These are phyloP conservation scores for Taenaris catops DNA, from an alignment of 2,888 invertebrate genomes.

Conservation along the genomic window DNA sequence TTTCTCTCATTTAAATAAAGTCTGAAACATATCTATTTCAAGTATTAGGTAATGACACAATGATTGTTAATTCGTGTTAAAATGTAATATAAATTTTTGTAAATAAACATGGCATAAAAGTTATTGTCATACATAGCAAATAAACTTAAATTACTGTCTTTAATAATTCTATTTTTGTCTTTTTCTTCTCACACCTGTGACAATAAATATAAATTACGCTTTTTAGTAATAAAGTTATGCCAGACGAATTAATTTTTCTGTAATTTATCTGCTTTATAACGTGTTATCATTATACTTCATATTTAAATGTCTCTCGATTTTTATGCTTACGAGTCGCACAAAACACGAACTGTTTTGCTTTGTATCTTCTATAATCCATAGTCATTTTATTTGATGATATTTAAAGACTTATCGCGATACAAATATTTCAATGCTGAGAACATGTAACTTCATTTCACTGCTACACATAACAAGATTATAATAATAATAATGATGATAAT, in stretches of 20 bases:
- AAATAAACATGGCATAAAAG: constrained; percentile 32
- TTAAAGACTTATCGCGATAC: no score
- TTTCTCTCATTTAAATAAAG: constrained; percentile 31
- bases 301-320: no score
- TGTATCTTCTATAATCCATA: no score
- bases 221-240: constrained; percentile 67
- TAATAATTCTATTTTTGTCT: constrained; percentile 41
- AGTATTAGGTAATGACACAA: constrained; percentile 48
- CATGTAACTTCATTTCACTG: no score
- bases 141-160: constrained; percentile 23
- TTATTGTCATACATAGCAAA: constrained; percentile 28
- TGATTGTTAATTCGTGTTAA: constrained; percentile 50
- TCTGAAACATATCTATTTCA: constrained; percentile 72
- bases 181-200: constrained; percentile 72
- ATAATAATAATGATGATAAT: no score
- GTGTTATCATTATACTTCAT: no score
- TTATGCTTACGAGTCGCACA: no score
- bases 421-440: no score
- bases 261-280: not conserved
- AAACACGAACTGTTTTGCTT: no score
- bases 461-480: no score
- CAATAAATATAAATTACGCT: constrained; percentile 78
- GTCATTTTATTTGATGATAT: no score
- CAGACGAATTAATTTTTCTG: constrained; percentile 36
- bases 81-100: constrained; percentile 49